Base-by-base conservation (phyloP, 2,888 invertebrate species). In the Nomada flava region DNA sequence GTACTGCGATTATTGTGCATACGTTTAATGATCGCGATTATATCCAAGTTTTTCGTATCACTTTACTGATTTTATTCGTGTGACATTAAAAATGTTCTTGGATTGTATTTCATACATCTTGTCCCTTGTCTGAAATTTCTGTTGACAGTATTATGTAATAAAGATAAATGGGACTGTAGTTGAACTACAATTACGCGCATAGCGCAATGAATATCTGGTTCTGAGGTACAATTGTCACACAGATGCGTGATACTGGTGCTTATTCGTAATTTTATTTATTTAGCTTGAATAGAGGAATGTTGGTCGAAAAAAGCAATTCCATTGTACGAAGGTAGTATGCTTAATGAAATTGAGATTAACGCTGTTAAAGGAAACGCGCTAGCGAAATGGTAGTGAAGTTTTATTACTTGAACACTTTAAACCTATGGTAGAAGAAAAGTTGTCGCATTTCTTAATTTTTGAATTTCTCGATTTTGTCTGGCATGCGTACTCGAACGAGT, bases 181-280 rank as follows among this genome's bases (percentile, higher is more conserved):
- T 11, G 7, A 29, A 57, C 57, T 11, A 20, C 64, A 50, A 59
- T 57, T 73, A 57, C 57, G 23, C 29, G 47, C 36, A 15, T 29
- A 59, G 11, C 13, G 65, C 47, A 53, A 75, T 29, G 52, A 44
- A 60, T 75, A 75, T 68, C 26, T 62, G 13, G 23, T 53, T 53
- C 23, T 7, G 15, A 52, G 10, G 11, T n/a, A 60, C 36, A 53
- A 53, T 18, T 20, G 53, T 57, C 47, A 53, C 20, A 9, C 36
- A 36, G 2, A 42, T 18, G 18, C 18, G 11, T 20, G 36, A 36
- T 23, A 10, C 47, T 55, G 20, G 13, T 20, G 26, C 29, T 42
- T n/a, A 9, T 55, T 29, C 20, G 26, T 20, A 53, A 11, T 29
- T 68, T 10, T 13, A 47, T 69, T 20, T 18, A 47, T 20, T 53